Percentiles rank a stretch among this genome's conserved stretches.
Conservation (phyloP, 2,797 vertebrate genomes). For the Tiaroga cobitis region DNA sequence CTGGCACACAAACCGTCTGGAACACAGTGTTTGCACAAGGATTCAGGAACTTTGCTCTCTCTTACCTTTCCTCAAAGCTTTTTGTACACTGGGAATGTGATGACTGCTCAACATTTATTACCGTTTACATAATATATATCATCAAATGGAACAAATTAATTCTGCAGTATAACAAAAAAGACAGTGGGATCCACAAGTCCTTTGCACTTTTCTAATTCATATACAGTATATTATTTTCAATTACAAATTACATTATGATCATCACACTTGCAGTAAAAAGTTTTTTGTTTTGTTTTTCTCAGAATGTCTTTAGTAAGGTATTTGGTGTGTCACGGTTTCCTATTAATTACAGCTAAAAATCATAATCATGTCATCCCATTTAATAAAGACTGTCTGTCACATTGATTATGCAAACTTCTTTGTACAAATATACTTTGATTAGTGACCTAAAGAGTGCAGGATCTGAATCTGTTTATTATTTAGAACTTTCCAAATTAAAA, state of each 20-base stretch:
- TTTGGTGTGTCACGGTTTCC: not conserved
- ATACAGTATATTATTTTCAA: not conserved
- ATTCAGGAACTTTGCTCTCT: constrained; percentile 9
- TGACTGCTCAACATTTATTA: constrained; percentile 14
- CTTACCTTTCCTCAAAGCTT: not conserved
- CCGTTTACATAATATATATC: not conserved
- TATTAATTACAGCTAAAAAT: not conserved
- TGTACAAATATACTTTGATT: constrained; percentile 4
- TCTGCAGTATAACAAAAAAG: not conserved
- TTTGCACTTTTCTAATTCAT: not conserved
- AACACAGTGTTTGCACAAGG: constrained; percentile 38
- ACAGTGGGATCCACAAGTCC: not conserved
- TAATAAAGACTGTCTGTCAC: not conserved
- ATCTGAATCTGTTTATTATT: not conserved
- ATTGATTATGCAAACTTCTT: not conserved
- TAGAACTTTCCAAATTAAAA: not conserved
- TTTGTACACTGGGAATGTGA: not conserved
- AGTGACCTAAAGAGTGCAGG: not conserved
- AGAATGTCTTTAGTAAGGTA: not conserved
- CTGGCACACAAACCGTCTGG: constrained; percentile 33
- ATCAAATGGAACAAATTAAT: not conserved
- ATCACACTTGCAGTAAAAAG: not conserved
- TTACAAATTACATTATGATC: not conserved
- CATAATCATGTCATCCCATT: not conserved
- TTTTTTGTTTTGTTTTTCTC: not conserved